A percentile compares a stretch with the other conserved stretches of the same genome.
Evolutionary conservation across 2,113 vertebrate species (phyloP).

Genomic region (Etheostoma cragini): DNA sequence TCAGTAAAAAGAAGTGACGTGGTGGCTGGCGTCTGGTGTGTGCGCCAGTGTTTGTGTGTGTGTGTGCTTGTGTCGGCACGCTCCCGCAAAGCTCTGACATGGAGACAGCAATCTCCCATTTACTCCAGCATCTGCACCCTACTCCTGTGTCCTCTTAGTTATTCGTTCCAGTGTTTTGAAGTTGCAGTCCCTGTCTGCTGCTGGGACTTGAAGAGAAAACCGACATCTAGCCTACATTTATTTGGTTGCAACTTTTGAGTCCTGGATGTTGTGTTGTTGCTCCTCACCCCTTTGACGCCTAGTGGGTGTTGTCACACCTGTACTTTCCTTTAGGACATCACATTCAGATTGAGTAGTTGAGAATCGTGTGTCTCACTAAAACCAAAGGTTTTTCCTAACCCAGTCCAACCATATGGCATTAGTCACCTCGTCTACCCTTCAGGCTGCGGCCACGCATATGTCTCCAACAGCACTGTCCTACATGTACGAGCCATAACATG

Average conservation of each 20-base stretch:
- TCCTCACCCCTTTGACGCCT: background rate
- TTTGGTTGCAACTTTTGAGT: background rate
- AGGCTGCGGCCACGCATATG: conserved; percentile 15
- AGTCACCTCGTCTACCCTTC: conserved; percentile 18
- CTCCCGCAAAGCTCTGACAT: too few relatives aligned
- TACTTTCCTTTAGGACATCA: background rate
- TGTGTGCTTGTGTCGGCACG: too few relatives aligned
- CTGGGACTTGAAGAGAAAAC: background rate
- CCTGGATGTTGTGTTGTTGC: background rate
- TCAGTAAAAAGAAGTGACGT: too few relatives aligned
- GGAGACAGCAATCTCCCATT: background rate
- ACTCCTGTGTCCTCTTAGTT: background rate
- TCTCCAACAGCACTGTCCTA: conserved; percentile 11
- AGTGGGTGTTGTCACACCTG: background rate
- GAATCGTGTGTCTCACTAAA: background rate
- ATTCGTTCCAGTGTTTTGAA: background rate
- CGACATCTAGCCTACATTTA: background rate
- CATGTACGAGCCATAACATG: conserved; percentile 33
- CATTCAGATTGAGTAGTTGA: background rate
- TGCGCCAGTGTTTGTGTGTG: too few relatives aligned
- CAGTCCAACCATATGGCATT: conserved; percentile 9
- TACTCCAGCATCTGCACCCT: background rate
- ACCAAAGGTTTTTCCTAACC: conserved; percentile 36
- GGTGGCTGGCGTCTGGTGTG: too few relatives aligned
- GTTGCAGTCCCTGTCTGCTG: background rate